These are phyloP conservation scores for Mastacembelus armatus DNA, from an alignment of 2,797 vertebrate genomes.

Conservation along the genomic window DNA sequence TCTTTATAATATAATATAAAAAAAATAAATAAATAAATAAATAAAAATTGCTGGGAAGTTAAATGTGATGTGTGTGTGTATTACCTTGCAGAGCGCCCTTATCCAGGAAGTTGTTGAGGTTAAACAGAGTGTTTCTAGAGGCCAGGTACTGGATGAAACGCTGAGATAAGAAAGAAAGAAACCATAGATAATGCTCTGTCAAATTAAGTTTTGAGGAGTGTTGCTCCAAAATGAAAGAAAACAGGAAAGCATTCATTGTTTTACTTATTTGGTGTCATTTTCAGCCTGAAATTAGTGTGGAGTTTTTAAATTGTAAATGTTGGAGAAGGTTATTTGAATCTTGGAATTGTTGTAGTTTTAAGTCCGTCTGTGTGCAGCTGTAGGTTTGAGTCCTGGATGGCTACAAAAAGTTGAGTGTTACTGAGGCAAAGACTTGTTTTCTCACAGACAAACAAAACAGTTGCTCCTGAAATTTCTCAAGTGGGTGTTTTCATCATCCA, in stretches of 20 bases:
- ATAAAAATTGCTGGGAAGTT: not conserved
- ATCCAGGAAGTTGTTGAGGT: conserved; percentile 96
- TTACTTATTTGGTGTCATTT: too few relatives aligned
- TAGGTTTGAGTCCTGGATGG: too few relatives aligned
- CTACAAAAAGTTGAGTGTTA: not conserved
- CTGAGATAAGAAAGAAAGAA: conserved; percentile 71
- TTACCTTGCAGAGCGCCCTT: conserved; percentile 95
- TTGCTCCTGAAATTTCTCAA: not conserved
- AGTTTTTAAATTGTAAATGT: not conserved
- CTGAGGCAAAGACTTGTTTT: not conserved
- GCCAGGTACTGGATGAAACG: conserved; percentile 96
- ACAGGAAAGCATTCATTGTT: not conserved
- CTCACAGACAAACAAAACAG: not conserved
- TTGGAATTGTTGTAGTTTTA: too few relatives aligned
- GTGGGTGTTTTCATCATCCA: too few relatives aligned
- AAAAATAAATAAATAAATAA: conserved; percentile 8
- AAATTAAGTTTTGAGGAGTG: not conserved
- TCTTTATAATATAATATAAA: too few relatives aligned
- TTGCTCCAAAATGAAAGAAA: not conserved
- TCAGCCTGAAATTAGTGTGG: not conserved
- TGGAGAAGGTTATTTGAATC: too few relatives aligned
- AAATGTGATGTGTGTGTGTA: not conserved
- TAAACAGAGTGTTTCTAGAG: conserved; percentile 95
- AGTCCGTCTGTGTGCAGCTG: too few relatives aligned
- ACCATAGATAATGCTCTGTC: too few relatives aligned